phyloP scores from a whole-genome alignment of 2,113 vertebrate species.

The Genyomyrus donnyi region DNA sequence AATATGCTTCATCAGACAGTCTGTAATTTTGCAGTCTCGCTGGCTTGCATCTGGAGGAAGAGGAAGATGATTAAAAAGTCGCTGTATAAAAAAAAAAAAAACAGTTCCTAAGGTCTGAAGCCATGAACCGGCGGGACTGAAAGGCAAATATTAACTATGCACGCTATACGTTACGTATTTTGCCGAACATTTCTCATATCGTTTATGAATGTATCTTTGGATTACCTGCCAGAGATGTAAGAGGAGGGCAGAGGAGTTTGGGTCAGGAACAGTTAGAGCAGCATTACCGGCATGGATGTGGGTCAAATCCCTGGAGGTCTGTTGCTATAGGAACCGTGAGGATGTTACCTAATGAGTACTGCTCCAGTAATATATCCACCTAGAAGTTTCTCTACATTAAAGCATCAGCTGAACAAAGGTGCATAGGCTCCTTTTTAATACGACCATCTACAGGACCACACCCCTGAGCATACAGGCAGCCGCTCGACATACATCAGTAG shows the following conservation, averaged over 20 bases:
- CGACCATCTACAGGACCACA: not conserved
- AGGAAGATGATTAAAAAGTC: conserved; percentile 2
- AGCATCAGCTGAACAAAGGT: not conserved
- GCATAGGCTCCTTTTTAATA: not conserved
- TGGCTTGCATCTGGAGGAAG: not conserved
- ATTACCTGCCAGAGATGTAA: not conserved
- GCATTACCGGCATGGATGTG: not conserved
- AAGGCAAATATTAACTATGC: not conserved
- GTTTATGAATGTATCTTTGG: not conserved
- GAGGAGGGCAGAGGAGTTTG: not conserved
- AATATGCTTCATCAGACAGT: conserved; percentile 9
- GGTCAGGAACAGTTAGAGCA: not conserved
- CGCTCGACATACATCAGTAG: not conserved
- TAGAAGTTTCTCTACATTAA: not conserved
- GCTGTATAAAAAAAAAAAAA: not conserved
- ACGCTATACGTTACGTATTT: not conserved
- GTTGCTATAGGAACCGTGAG: not conserved
- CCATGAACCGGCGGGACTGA: not conserved
- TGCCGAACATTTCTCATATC: not conserved
- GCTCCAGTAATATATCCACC: not conserved
- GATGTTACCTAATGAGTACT: not conserved
- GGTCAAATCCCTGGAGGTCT: not conserved
- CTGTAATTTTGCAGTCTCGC: conserved; percentile 22
- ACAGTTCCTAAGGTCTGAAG: not conserved
- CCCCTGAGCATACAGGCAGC: not conserved